Conservation (phyloP, 2,888 invertebrate genomes). For the Anthophora plumipes region DNA sequence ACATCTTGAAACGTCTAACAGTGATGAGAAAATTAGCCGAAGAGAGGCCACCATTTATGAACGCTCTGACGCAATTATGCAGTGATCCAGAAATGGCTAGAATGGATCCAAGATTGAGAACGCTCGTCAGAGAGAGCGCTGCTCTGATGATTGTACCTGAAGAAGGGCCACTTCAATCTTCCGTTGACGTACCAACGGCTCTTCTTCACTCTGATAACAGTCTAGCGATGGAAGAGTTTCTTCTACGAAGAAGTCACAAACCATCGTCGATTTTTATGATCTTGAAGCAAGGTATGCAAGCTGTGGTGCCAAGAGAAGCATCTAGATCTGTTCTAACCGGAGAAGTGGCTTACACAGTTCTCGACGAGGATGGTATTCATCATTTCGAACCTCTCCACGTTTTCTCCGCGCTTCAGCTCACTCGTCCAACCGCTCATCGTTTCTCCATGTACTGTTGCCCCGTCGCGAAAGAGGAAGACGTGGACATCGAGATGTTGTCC, state of each 20-base stretch:
- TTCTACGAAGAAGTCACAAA: conserved; percentile 87
- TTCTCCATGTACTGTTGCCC: conserved; percentile 89
- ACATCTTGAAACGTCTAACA: conserved; percentile 89
- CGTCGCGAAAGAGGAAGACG: conserved; percentile 86
- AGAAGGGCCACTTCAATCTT: conserved; percentile 87
- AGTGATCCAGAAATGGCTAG: conserved; percentile 89
- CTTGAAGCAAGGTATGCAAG: conserved; percentile 90
- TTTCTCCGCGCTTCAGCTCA: conserved; percentile 89
- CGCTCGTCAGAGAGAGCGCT: conserved; percentile 90
- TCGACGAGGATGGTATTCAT: conserved; percentile 91
- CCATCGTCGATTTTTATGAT: conserved; percentile 88
- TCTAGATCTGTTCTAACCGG: conserved; percentile 91
- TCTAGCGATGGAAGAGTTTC: conserved; percentile 91
- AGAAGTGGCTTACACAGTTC: conserved; percentile 90
- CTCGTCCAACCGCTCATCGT: conserved; percentile 88
- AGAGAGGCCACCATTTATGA: conserved; percentile 87
- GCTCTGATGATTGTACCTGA: conserved; percentile 89
- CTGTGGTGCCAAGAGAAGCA: conserved; percentile 91
- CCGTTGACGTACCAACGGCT: conserved; percentile 89
- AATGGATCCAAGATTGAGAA: conserved; percentile 89
- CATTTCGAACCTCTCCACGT: conserved; percentile 92
- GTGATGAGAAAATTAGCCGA: conserved; percentile 91
- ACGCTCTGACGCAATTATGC: conserved; percentile 88
- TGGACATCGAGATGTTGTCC: conserved; percentile 79
- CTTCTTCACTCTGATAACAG: conserved; percentile 89